Evolutionary conservation across 1,140 invertebrate genomes (phyloP).

Genomic region (Polyergus mexicanus): DNA sequence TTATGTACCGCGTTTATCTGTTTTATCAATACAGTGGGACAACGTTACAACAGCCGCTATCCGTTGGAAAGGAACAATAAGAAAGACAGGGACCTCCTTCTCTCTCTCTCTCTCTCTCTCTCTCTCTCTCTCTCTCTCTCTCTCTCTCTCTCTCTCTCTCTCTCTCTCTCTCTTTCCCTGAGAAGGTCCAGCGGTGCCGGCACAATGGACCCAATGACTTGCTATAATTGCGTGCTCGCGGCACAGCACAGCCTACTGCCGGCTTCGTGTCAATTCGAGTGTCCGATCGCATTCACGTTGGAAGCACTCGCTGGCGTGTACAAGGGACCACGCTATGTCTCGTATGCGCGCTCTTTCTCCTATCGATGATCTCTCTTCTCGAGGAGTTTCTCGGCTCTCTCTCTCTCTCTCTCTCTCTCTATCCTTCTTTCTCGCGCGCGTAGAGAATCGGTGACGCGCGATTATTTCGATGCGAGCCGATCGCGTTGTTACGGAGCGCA

Average conservation of each 20-base stretch:
- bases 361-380: conserved; percentile 31
- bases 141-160: neutral
- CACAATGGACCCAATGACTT: conserved; percentile 73
- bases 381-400: conserved; percentile 45
- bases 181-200: conserved; percentile 44
- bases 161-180: conserved; percentile 42
- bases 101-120: neutral
- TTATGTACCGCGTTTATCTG: conserved; percentile 68
- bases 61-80: conserved; percentile 50
- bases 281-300: conserved; percentile 62
- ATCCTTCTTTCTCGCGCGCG: conserved; percentile 25
- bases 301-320: conserved; percentile 31
- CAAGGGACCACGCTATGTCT: conserved; percentile 24
- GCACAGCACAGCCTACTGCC: conserved; percentile 47
- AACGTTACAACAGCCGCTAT: conserved; percentile 58
- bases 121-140: conserved; percentile 34
- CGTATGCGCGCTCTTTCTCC: conserved; percentile 63
- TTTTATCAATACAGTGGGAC: conserved; percentile 75
- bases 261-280: conserved; percentile 62
- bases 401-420: conserved; percentile 55
- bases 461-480: conserved; percentile 52
- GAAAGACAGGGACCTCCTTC: conserved; percentile 1
- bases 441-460: conserved; percentile 32
- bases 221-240: conserved; percentile 68
- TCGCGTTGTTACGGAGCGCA: conserved; percentile 13